A percentile compares a stretch with the other conserved stretches of the same genome.
phyloP scores from a whole-genome alignment of 2,797 vertebrate species.

The Garrulus glandarius region DNA sequence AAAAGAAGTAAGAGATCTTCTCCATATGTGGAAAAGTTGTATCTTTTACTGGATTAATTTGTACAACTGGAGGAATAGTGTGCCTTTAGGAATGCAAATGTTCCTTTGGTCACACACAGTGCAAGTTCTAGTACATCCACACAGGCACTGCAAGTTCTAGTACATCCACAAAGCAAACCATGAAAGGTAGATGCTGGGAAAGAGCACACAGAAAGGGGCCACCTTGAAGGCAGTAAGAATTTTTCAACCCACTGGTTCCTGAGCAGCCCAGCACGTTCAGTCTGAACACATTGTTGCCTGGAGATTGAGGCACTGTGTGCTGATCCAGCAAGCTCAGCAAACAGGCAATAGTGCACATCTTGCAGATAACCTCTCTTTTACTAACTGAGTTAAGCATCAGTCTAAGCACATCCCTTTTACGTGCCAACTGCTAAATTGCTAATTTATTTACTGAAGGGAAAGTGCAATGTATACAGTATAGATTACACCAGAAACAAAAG shows the following conservation, averaged over 20 bases:
- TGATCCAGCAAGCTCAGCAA: not conserved
- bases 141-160: not conserved
- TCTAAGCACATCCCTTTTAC: not conserved
- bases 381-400: not conserved
- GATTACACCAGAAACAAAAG: not conserved
- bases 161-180: not conserved
- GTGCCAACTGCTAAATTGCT: not conserved
- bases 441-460: not conserved
- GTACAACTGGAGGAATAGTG: not conserved
- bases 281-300: not conserved
- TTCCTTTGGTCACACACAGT: not conserved
- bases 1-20: not conserved
- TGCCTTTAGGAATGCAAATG: not conserved
- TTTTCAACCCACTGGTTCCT: not conserved
- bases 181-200: not conserved
- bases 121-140: not conserved
- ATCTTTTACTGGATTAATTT: not conserved
- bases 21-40: not conserved
- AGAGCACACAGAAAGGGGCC: not conserved
- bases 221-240: not conserved
- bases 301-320: not conserved
- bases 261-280: not conserved
- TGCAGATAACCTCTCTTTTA: not conserved
- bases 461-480: not conserved
- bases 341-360: not conserved